These are phyloP conservation scores for Pogonomyrmex barbatus DNA, from an alignment of 1,140 invertebrate species.

Conservation along the genomic window DNA sequence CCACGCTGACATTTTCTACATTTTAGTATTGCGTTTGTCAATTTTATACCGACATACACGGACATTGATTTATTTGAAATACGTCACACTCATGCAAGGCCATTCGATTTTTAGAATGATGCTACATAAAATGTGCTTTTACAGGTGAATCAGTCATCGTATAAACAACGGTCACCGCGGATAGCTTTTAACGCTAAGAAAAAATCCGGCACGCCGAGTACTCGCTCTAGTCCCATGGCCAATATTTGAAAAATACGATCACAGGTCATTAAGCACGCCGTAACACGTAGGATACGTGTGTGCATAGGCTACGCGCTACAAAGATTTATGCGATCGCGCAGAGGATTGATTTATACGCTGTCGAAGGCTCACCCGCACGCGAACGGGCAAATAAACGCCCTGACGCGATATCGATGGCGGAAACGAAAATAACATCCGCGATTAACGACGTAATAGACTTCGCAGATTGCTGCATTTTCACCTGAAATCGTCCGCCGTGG, in stretches of 20 bases:
- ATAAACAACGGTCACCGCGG: conserved; percentile 45
- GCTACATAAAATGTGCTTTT: conserved; percentile 55
- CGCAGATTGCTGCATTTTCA: conserved; percentile 54
- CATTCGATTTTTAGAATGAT: conserved; percentile 44
- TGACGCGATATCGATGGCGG: conserved; percentile 47
- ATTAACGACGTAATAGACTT: conserved; percentile 65
- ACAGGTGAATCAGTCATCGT: conserved; percentile 53
- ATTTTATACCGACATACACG: conserved; percentile 22
- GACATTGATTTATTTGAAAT: conserved; percentile 61
- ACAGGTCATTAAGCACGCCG: conserved; percentile 55
- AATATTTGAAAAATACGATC: conserved; percentile 62
- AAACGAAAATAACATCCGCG: conserved; percentile 54
- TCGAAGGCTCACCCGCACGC: conserved; percentile 28
- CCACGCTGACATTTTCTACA: not conserved
- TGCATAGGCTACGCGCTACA: conserved; percentile 42
- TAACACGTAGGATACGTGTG: conserved; percentile 39
- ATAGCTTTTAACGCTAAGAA: conserved; percentile 51
- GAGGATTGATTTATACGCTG: conserved; percentile 65
- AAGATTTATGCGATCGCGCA: conserved; percentile 68
- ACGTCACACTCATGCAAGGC: conserved; percentile 23
- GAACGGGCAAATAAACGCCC: conserved; percentile 63
- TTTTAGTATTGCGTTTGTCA: conserved; percentile 28
- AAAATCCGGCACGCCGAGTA: conserved; percentile 46
- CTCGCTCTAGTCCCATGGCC: not conserved
- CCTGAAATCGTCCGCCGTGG: conserved; percentile 32